Conservation (phyloP, 2,113 vertebrate species). For the Platysternon megacephalum region DNA sequence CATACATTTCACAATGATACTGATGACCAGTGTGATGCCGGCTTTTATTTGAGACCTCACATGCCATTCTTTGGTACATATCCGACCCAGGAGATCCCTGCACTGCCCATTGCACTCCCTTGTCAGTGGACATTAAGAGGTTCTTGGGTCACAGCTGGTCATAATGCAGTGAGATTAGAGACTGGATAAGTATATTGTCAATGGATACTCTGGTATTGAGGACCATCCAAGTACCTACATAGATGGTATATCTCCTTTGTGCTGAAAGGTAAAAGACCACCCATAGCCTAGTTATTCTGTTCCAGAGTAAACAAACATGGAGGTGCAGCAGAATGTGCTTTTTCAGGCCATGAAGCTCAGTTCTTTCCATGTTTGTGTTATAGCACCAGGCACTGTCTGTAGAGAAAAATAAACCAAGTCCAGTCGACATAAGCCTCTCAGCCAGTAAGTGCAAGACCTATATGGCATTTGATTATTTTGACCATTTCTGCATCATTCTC, state of each 20-base stretch:
- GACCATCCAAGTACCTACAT: not conserved
- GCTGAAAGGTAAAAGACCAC: not conserved
- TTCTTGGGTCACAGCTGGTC: not conserved
- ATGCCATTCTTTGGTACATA: not conserved
- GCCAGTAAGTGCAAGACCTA: not conserved
- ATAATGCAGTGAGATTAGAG: not conserved
- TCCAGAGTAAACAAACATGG: not conserved
- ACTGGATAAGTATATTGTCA: not conserved
- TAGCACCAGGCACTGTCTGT: not conserved
- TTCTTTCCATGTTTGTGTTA: not conserved
- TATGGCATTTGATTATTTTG: not conserved
- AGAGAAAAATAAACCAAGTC: not conserved
- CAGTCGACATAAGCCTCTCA: not conserved
- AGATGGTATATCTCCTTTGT: not conserved
- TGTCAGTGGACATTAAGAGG: not conserved
- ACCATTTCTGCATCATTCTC: not conserved
- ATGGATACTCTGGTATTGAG: not conserved
- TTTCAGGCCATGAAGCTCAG: not conserved
- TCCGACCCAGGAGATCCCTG: not conserved
- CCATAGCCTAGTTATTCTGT: not conserved
- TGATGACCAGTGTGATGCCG: not conserved
- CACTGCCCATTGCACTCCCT: not conserved
- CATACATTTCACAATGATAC: not conserved
- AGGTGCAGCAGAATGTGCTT: not conserved
- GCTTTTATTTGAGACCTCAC: not conserved